These are phyloP conservation scores for Apodemus agrarius DNA, from an alignment of 2,797 vertebrate species.

Conservation along the genomic window DNA sequence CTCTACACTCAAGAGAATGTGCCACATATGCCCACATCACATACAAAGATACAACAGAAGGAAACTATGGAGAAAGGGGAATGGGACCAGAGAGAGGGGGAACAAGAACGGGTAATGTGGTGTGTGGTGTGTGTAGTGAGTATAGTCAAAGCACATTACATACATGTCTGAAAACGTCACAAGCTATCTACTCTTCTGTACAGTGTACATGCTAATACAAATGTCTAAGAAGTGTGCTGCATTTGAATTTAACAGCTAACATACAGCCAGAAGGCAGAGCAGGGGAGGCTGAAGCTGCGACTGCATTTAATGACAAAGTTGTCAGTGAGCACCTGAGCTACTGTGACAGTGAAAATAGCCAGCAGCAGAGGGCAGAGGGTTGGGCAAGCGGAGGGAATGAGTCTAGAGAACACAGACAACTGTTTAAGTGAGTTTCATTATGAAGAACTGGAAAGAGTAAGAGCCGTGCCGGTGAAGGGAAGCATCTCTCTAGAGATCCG, in stretches of 20 bases:
- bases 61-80: neutral
- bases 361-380: neutral
- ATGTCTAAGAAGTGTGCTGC: neutral
- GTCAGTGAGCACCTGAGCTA: neutral
- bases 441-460: neutral
- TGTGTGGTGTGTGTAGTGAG: neutral
- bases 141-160: neutral
- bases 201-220: neutral
- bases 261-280: neutral
- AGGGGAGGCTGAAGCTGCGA: neutral
- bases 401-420: neutral
- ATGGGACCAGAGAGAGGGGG: neutral
- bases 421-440: neutral
- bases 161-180: neutral
- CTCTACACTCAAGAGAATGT: neutral
- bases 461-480: neutral
- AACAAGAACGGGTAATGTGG: neutral
- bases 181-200: neutral
- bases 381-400: neutral
- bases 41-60: neutral
- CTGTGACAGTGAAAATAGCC: neutral
- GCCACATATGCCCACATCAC: neutral
- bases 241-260: neutral
- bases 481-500: neutral
- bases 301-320: no score